These are phyloP conservation scores for Phymorhynchus buccinoides DNA, from an alignment of 1,140 invertebrate species.

Conservation along the genomic window DNA sequence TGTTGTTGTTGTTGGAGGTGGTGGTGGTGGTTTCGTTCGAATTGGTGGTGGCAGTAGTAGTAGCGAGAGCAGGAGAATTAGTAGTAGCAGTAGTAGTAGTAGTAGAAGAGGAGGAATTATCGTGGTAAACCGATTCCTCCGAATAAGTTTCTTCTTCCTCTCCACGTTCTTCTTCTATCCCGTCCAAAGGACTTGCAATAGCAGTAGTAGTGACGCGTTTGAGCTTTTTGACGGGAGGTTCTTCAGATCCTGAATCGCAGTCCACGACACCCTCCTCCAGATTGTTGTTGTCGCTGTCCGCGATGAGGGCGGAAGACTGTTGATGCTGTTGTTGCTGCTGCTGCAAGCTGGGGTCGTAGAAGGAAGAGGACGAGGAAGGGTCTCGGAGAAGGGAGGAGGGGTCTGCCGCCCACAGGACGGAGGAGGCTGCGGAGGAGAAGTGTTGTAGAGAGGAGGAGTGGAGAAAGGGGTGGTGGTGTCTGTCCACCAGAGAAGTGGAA, in stretches of 20 bases:
- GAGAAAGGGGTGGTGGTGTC: slow-evolving; percentile 18
- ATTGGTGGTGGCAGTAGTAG: too few species aligned
- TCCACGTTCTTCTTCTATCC: too few species aligned
- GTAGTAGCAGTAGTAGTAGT: too few species aligned
- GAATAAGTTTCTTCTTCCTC: too few species aligned
- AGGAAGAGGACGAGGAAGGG: slow-evolving; percentile 45
- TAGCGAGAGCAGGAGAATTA: too few species aligned
- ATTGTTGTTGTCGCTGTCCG: slow-evolving; percentile 32
- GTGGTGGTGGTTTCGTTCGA: background rate
- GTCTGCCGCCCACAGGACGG: slow-evolving; percentile 47
- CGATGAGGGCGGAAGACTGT: background rate
- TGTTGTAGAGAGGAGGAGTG: background rate
- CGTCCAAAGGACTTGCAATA: too few species aligned
- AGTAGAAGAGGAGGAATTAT: too few species aligned
- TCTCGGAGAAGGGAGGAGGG: background rate
- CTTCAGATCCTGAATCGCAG: slow-evolving; percentile 14
- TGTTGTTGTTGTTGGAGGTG: slow-evolving; percentile 14
- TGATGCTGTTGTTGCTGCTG: background rate
- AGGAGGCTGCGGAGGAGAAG: slow-evolving; percentile 43
- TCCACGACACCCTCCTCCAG: background rate
- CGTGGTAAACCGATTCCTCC: too few species aligned
- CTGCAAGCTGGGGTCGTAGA: slow-evolving; percentile 45
- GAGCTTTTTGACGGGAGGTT: background rate
- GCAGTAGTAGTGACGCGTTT: background rate
- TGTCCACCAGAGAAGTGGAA: background rate